Conservation (phyloP, 2,888 invertebrate genomes). For the Nomada lathburiana region DNA sequence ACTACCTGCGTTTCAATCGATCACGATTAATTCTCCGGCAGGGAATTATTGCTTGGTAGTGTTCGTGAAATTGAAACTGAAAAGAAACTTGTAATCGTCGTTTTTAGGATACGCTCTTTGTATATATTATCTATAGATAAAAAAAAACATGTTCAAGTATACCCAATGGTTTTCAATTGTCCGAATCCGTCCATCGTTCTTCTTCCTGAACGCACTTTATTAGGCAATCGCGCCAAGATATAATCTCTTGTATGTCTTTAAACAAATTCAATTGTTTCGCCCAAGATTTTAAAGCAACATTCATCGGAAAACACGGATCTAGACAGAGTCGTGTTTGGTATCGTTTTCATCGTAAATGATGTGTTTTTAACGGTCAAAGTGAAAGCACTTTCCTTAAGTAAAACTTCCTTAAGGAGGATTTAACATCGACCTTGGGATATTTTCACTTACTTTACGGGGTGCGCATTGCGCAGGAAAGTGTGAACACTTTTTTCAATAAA, state of each 20-base stretch:
- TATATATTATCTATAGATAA: conserved; percentile 69
- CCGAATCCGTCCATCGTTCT: background rate
- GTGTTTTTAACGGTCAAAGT: background rate
- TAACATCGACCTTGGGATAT: conserved; percentile 52
- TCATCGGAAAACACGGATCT: no score
- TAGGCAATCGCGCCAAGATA: no score
- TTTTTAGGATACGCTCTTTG: conserved; percentile 52
- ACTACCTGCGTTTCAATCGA: conserved; percentile 6
- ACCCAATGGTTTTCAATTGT: background rate
- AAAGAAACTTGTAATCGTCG: conserved; percentile 16
- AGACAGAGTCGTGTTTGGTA: no score
- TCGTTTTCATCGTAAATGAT: no score
- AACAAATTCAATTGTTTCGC: no score
- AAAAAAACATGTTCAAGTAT: conserved; percentile 54
- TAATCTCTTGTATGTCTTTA: no score
- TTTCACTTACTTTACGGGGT: conserved; percentile 64
- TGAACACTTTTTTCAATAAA: conserved; percentile 50
- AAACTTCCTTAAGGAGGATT: conserved; percentile 9
- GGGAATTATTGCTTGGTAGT: no score
- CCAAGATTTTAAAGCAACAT: no score
- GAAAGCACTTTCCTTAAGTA: conserved; percentile 30
- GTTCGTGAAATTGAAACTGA: conserved; percentile 11
- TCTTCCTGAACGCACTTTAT: background rate
- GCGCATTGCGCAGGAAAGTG: conserved; percentile 70
- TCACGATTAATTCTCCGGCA: background rate